phyloP scores from a whole-genome alignment of 2,888 invertebrate genomes.

The Pedicia rivosa region DNA sequence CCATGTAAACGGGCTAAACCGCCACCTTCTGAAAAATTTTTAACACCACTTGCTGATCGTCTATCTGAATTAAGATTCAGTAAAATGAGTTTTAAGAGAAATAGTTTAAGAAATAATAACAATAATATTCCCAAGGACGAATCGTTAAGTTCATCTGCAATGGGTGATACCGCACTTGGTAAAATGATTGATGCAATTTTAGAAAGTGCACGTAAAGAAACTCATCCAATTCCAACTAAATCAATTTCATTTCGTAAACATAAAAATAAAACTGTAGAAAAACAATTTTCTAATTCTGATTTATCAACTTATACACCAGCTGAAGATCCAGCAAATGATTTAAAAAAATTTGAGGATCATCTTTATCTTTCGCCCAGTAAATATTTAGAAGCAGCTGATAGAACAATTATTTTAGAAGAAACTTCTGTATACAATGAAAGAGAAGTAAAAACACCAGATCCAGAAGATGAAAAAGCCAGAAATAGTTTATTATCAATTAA shows the following conservation, averaged over 20 bases:
- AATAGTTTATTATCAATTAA: conserved; percentile 14
- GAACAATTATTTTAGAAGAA: conserved; percentile 11
- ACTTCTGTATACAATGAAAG: conserved; percentile 4
- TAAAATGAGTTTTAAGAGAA: conserved; percentile 12
- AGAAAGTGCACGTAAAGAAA: conserved; percentile 28
- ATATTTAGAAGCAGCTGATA: conserved; percentile 8
- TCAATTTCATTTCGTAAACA: conserved; percentile 21
- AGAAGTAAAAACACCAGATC: conserved; percentile 22
- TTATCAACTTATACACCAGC: conserved; percentile 28
- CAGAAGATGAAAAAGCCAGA: not conserved
- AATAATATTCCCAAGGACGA: conserved; percentile 11
- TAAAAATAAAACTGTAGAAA: not conserved
- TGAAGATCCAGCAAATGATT: conserved; percentile 29
- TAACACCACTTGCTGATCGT: conserved; percentile 6
- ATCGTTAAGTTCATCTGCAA: conserved; percentile 23
- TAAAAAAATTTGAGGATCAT: conserved; percentile 20
- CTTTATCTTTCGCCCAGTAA: conserved; percentile 8
- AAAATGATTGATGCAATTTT: conserved; percentile 31
- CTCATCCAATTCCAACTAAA: conserved; percentile 16
- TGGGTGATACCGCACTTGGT: conserved; percentile 28
- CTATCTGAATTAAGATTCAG: conserved; percentile 5
- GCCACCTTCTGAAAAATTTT: conserved; percentile 8
- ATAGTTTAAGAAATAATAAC: conserved; percentile 11
- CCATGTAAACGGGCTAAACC: conserved; percentile 9
- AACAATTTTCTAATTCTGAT: not conserved